Conservation (phyloP, 2,113 vertebrate genomes). For the Thomomys bottae region DNA sequence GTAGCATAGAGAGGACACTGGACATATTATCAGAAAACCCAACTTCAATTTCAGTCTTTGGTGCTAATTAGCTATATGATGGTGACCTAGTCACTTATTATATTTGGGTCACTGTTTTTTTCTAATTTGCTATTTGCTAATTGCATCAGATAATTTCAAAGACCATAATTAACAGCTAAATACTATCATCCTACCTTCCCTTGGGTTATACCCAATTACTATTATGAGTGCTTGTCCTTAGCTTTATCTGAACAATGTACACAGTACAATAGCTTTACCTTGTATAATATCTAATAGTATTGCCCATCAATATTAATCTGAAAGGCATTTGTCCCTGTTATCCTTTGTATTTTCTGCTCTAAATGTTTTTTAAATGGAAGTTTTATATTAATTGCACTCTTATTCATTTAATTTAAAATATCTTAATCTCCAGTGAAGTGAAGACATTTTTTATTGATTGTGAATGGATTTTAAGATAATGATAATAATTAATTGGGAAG, state of each 20-base stretch:
- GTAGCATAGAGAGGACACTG: not conserved
- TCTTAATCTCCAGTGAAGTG: not conserved
- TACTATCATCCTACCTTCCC: not conserved
- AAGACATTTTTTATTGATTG: constrained; percentile 65
- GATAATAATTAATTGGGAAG: too few species aligned
- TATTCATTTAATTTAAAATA: too few species aligned
- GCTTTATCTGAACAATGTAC: too few species aligned
- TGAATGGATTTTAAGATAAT: constrained; percentile 41
- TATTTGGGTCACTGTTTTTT: constrained; percentile 47
- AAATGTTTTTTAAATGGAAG: constrained; percentile 61
- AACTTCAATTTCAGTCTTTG: constrained; percentile 42
- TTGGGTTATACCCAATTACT: constrained; percentile 32
- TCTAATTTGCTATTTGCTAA: constrained; percentile 40
- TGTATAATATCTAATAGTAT: constrained; percentile 64
- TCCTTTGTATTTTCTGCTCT: constrained; percentile 13
- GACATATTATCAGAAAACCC: not conserved
- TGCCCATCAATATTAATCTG: constrained; percentile 66
- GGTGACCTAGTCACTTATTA: constrained; percentile 15
- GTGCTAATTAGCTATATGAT: not conserved
- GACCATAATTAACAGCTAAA: not conserved
- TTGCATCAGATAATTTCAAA: constrained; percentile 1
- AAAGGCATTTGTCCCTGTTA: constrained; percentile 59
- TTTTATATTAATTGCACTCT: constrained; percentile 72
- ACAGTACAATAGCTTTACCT: constrained; percentile 37
- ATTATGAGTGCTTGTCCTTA: constrained; percentile 47